Evolutionary conservation across 2,888 invertebrate species (phyloP).

Genomic region (Drosophila lutescens): DNA sequence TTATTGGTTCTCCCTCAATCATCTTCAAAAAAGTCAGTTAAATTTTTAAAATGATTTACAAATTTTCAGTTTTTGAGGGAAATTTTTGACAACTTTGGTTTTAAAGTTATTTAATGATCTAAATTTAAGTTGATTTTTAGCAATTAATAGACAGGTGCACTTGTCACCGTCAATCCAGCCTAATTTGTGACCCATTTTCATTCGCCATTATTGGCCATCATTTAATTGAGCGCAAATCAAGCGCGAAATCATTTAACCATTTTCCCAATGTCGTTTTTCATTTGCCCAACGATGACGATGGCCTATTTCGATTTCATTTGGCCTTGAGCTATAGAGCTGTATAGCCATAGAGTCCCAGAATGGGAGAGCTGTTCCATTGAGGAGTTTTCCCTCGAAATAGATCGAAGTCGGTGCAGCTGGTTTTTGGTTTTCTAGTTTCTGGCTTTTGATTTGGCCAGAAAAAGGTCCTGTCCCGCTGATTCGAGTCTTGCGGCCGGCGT

Average conservation of each 20-base stretch:
- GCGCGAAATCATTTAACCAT: constrained; percentile 19
- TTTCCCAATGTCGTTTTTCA: constrained; percentile 8
- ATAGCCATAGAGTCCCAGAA: constrained; percentile 17
- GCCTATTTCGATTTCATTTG: constrained; percentile 15
- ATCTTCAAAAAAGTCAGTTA: too few relatives aligned
- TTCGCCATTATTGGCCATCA: neutral
- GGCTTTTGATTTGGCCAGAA: constrained; percentile 14
- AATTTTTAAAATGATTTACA: too few relatives aligned
- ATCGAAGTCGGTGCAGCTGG: constrained; percentile 38
- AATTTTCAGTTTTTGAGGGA: too few relatives aligned
- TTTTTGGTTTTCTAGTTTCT: constrained; percentile 2
- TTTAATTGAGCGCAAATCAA: constrained; percentile 25
- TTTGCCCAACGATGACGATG: constrained; percentile 4
- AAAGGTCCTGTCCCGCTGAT: constrained; percentile 12
- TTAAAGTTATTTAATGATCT: neutral
- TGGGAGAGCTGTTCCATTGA: constrained; percentile 41
- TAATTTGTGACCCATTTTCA: neutral
- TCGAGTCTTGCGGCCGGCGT: constrained; percentile 45
- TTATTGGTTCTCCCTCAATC: too few relatives aligned
- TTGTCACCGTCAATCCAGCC: neutral
- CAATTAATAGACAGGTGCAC: neutral
- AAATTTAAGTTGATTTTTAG: neutral
- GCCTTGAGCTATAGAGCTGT: neutral
- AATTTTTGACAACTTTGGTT: too few relatives aligned
- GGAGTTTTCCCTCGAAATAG: constrained; percentile 34